A percentile compares a stretch with the other conserved stretches of the same genome.
These are phyloP conservation scores for Hedya salicella DNA, from an alignment of 2,888 invertebrate genomes.

Conservation along the genomic window DNA sequence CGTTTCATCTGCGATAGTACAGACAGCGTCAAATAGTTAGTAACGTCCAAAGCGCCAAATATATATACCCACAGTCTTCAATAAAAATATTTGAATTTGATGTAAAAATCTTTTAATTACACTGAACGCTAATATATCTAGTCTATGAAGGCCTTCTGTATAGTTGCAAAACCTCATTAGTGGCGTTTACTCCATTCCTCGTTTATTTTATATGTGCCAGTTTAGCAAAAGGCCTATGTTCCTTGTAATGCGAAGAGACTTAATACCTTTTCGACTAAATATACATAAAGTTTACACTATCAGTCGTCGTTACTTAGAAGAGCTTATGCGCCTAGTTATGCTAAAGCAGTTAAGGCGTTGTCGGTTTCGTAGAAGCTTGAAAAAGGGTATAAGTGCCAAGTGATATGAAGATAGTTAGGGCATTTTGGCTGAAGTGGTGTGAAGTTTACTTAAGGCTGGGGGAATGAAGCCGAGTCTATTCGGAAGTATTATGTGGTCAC, in stretches of 20 bases:
- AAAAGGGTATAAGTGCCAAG: not conserved
- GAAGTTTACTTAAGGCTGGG: not conserved
- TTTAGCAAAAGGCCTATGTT: not conserved
- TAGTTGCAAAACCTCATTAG: not conserved
- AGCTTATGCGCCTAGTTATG: not conserved
- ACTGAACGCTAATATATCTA: too few species aligned
- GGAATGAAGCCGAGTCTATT: slow-evolving; percentile 23
- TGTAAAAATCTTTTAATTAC: too few species aligned
- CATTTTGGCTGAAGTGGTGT: not conserved
- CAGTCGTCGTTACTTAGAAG: not conserved
- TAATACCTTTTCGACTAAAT: not conserved
- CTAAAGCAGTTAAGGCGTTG: not conserved
- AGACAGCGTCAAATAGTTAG: too few species aligned
- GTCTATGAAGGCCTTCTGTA: not conserved
- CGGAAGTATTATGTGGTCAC: slow-evolving; percentile 38
- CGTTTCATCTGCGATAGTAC: too few species aligned
- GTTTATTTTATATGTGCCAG: not conserved
- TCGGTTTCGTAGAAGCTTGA: not conserved
- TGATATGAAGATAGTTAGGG: not conserved
- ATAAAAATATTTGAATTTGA: too few species aligned
- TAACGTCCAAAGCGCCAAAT: too few species aligned
- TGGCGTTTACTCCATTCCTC: not conserved
- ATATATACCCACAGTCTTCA: too few species aligned
- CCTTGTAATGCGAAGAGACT: not conserved
- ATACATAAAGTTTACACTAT: not conserved